Base-by-base conservation (phyloP, 2,113 vertebrate species). In the Cyphomyrus discorhynchus region DNA sequence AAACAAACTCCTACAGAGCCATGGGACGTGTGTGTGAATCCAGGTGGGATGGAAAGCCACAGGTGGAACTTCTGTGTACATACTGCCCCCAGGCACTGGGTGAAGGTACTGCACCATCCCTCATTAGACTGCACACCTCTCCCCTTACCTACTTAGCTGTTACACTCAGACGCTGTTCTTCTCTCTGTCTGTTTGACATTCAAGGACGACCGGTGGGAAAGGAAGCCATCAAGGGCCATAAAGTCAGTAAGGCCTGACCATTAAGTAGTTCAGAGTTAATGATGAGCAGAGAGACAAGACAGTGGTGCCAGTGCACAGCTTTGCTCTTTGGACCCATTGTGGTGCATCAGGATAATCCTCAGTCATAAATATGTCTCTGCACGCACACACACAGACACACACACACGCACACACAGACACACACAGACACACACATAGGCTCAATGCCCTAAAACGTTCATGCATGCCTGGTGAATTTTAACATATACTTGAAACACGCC, bases 311-410 rank as follows among this genome's bases (percentile, higher is more conserved):
- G 74, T 70, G 47, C 74, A 45, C n/a, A 19, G 53, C 1, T 39
- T 35, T 83, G 90, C 95, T 95, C 95, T 96, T 96, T 94, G 94
- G 95, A 96, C 95, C 91, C 91, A 2, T 11, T 56, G 88, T 70
- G 90, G 93, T 92, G 93, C 95, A 94, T 93, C 92, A 92, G 94
- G 91, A 94, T 95, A 95, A 95, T 95, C 93, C 93, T 91, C 92
- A 66, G 88, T 93, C 94, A 94, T 96, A 96, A 96, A 96, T 92
- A 95, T 93, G 91, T 88, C 42, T 90, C 93, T 92, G 35, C 24
- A 77, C 47, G 6, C 27, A 52, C 46, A 39, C 27, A 77, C 27
- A 19, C 39, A 90, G 11, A 91, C 52, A 91, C 83, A 89, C 39
- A 31, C 47, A 74, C 92, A 92, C 27, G 87, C 83, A 91, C 83